phyloP scores from a whole-genome alignment of 2,113 vertebrate genomes.

The Channa argus region DNA sequence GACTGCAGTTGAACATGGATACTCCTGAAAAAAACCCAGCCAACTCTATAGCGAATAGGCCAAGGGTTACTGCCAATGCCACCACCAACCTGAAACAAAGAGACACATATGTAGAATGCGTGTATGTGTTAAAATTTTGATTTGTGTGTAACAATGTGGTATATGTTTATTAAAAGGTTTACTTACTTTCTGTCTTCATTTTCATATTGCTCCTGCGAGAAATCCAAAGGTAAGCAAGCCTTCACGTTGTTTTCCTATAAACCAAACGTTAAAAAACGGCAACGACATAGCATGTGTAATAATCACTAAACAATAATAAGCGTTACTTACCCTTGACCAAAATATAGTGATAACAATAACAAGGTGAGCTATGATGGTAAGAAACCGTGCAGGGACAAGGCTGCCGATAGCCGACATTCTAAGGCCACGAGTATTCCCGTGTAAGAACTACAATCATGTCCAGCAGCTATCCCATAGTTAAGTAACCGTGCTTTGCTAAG shows the following conservation, averaged over 20 bases:
- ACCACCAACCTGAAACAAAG: slow-evolving; percentile 84
- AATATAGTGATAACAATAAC: slow-evolving; percentile 92
- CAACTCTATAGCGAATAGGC: slow-evolving; percentile 88
- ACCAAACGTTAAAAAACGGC: slow-evolving; percentile 6
- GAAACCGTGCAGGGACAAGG: slow-evolving; percentile 88
- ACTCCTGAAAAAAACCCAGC: slow-evolving; percentile 89
- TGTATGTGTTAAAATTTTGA: slow-evolving; percentile 4
- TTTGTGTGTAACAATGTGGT: slow-evolving; percentile 43
- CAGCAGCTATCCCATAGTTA: not conserved
- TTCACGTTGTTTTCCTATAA: slow-evolving; percentile 88
- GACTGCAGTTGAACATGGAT: slow-evolving; percentile 91
- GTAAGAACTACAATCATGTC: not conserved
- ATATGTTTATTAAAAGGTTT: not conserved
- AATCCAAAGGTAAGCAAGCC: slow-evolving; percentile 87
- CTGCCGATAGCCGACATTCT: slow-evolving; percentile 84
- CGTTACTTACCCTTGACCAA: slow-evolving; percentile 88
- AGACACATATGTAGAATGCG: not conserved
- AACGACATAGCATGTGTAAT: not conserved
- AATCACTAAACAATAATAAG: fast-evolving
- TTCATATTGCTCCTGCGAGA: slow-evolving; percentile 84
- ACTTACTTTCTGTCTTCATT: slow-evolving; percentile 85
- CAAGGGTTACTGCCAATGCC: slow-evolving; percentile 87
- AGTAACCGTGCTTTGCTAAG: not conserved
- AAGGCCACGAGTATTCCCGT: not conserved
- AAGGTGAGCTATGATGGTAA: slow-evolving; percentile 88